Base-by-base conservation (phyloP, 2,888 invertebrate genomes). In the Drosophila quasianomalipes region DNA sequence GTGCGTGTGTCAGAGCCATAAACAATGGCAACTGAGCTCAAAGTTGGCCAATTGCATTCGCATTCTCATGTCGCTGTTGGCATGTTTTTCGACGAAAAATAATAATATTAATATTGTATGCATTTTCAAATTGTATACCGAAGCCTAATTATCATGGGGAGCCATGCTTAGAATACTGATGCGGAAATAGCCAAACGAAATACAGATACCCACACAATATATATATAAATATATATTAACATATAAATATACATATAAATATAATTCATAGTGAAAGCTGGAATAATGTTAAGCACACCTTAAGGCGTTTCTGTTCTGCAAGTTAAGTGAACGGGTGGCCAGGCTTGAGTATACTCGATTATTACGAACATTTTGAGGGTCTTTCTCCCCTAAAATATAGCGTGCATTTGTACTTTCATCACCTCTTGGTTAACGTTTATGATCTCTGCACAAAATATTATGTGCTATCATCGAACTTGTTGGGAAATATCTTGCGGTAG, bases 91-190 rank as follows among this genome's bases (percentile, higher is more conserved):
- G 58, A 66, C 75, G 78, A 62, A 86, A 87, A 87, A 85, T 89
- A 87, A 87, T 87, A 87, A 83, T 87, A 70, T 83, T 79, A 85
- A 87, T 87, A 83, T 74, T 66, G 81, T 87, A 87, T 89, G 82
- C 75, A 85, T 81, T 89, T 87, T 82, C 76, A 83, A 83, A 85
- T 76, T 83, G 84, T 79, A 70, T 53, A 64, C 44, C 65, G 6
- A 53, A 53, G 80, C 37, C 69, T 76, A 59, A 76, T 80, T 80
- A 79, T 80, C 70, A 64, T 59, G 55, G 60, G 55, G 52, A 72
- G 41, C 55, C 72, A 63, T 63, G 76, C 68, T 79, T 79, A 73
- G 80, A 79, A 66, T 79, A 64, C 66, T 55, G 69, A 76, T 76
- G 63, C 52, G 39, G 41, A 51, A 65, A 57, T 41, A 53, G 39